These are phyloP conservation scores for Pomacea canaliculata DNA, from an alignment of 2,888 invertebrate species.

Conservation along the genomic window DNA sequence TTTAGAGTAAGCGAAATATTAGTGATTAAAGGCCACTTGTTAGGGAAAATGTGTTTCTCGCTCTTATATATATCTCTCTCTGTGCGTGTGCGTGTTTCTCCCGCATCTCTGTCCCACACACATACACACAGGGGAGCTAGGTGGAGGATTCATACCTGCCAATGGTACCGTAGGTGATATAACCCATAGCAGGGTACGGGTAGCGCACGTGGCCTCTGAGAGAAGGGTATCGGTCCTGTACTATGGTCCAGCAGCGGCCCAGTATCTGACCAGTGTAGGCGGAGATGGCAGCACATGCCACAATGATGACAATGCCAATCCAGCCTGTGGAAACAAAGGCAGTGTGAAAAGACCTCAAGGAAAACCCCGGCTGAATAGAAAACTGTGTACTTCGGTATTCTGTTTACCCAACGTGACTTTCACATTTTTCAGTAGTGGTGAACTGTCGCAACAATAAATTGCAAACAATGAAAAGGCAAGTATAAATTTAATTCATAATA, in stretches of 20 bases:
- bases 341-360: no score
- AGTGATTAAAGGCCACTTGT: no score
- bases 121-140: no score
- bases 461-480: not conserved
- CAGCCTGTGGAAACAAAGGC: slow-evolving; percentile 73
- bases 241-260: slow-evolving; percentile 85
- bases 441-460: not conserved
- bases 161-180: slow-evolving; percentile 79
- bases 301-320: slow-evolving; percentile 76
- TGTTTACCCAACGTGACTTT: not conserved
- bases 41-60: no score
- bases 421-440: not conserved
- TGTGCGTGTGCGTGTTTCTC: no score
- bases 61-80: no score
- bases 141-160: slow-evolving; percentile 47
- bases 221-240: slow-evolving; percentile 78
- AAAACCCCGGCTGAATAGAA: not conserved
- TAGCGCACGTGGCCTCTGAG: slow-evolving; percentile 76
- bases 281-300: slow-evolving; percentile 76
- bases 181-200: slow-evolving; percentile 87
- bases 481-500: not conserved
- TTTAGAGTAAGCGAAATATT: not conserved
- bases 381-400: not conserved
- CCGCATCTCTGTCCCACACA: no score
- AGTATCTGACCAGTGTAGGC: slow-evolving; percentile 86